Conservation (phyloP, 1,140 invertebrate genomes). For the Aphelinus atriplicis region DNA sequence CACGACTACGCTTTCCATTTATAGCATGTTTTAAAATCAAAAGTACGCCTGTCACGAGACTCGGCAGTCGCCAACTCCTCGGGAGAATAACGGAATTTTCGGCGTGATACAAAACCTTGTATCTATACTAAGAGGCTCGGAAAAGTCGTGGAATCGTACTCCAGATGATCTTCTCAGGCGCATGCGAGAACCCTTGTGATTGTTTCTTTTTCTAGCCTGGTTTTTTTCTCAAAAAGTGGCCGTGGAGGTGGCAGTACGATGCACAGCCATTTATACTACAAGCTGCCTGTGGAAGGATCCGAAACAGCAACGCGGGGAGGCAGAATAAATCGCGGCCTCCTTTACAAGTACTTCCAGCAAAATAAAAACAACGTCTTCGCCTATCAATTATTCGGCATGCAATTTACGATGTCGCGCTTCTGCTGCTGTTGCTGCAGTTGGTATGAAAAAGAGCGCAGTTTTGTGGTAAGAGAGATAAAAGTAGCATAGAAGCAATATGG, state of each 20-base stretch:
- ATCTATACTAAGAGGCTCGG: background rate
- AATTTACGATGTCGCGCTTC: conserved; percentile 57
- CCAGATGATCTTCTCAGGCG: conserved; percentile 49
- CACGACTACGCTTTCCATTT: too few species aligned
- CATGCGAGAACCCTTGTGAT: conserved; percentile 19
- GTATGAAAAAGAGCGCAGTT: too few species aligned
- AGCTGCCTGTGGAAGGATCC: conserved; percentile 6
- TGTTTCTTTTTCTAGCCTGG: conserved; percentile 39
- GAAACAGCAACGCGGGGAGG: conserved; percentile 62
- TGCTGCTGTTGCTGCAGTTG: conserved; percentile 41
- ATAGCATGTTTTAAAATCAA: conserved; percentile 26
- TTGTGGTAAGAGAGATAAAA: too few species aligned
- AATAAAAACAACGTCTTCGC: conserved; percentile 64
- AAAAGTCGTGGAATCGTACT: conserved; percentile 47
- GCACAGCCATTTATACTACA: conserved; percentile 57
- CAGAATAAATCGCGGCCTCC: conserved; percentile 62
- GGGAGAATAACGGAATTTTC: conserved; percentile 37
- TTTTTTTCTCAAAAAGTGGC: conserved; percentile 6
- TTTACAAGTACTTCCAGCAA: conserved; percentile 64
- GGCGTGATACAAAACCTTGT: conserved; percentile 14
- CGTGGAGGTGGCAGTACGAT: background rate
- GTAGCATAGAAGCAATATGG: too few species aligned
- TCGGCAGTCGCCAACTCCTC: background rate
- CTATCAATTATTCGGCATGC: conserved; percentile 64
- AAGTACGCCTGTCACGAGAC: conserved; percentile 15